Conservation (phyloP, 2,797 vertebrate species). For the Falco cherrug region DNA sequence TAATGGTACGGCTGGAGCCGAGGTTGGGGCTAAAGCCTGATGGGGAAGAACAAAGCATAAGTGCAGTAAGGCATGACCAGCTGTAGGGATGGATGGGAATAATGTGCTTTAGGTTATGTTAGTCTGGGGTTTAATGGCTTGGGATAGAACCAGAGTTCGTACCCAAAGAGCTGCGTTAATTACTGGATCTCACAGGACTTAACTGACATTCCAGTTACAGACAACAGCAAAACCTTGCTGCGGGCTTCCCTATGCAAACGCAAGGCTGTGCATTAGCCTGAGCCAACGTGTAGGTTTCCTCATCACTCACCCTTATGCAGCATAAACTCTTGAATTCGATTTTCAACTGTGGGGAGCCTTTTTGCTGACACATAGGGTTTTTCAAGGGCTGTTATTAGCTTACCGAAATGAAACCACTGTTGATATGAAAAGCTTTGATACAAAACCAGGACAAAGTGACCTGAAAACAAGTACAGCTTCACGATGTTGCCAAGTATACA, state of each 20-base stretch:
- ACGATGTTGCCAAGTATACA: neutral
- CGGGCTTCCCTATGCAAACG: fast-evolving
- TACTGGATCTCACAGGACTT: neutral
- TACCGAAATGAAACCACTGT: constrained; percentile 20
- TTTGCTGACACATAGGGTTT: neutral
- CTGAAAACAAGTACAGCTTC: neutral
- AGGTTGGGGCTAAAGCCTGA: neutral
- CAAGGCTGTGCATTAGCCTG: neutral
- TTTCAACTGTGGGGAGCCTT: neutral
- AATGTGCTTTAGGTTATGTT: neutral
- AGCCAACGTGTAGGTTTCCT: neutral
- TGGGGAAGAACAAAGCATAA: neutral
- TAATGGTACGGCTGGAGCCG: neutral
- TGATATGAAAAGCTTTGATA: constrained; percentile 32
- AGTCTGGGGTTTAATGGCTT: neutral
- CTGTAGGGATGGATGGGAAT: neutral
- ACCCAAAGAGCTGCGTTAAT: neutral
- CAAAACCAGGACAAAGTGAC: constrained; percentile 33
- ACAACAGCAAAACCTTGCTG: neutral
- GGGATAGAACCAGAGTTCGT: neutral
- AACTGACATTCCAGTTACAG: neutral
- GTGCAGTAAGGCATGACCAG: neutral
- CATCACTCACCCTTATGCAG: neutral
- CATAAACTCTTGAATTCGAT: neutral
- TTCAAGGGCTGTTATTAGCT: constrained; percentile 30